Evolutionary conservation across 1,140 invertebrate species (phyloP), one percentile per base, ranked within the genome.

Genomic region (Riptortus pedestris): DNA sequence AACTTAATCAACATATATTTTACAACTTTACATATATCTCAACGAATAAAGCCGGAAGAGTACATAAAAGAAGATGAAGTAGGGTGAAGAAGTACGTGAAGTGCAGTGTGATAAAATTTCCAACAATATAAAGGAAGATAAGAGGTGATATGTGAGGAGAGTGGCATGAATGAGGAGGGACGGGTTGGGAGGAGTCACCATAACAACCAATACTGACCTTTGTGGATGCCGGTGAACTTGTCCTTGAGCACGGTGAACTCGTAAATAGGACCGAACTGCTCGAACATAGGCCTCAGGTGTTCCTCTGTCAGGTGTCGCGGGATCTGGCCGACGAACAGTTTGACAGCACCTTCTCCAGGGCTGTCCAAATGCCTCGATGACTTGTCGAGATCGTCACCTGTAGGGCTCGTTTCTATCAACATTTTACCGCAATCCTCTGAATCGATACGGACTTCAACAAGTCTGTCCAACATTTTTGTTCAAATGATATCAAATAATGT

Each of bases 301-400:
- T 89, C 86, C 73, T 96, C 93, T 69, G 91, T 88, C 24, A 95
- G 76, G 76, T 93, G 89, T 60, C 92, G 77, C 0, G 92, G 92
- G 67, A 96, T 94, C 76, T 96, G 91, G n/a, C 91, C 91, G 38
- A 94, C 86, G 74, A 94, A 94, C 31, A 94, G 79, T 75, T 93
- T 93, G 51, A 92, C 82, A 20, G 88, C 85, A 67, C 83, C 81
- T 38, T 71, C 70, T 4, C 70, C 71, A n/a, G 63, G 29, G n/a
- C 51, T 55, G 11, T n/a, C 16, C 43, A 70, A 66, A 57, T 65
- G 2, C 11, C 33, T 7, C 71, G 29, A 18, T 26, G 28, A 2
- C n/a, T 59, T 16, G 27, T 31, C 3, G 28, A 26, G 28, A 33
- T 31, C 2, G 31, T n/a, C 27, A 9, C 18, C 48, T 18, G 5